Percentiles rank a stretch among this genome's conserved stretches.
phyloP scores from a whole-genome alignment of 2,113 vertebrate species.

The Mustelus asterias region DNA sequence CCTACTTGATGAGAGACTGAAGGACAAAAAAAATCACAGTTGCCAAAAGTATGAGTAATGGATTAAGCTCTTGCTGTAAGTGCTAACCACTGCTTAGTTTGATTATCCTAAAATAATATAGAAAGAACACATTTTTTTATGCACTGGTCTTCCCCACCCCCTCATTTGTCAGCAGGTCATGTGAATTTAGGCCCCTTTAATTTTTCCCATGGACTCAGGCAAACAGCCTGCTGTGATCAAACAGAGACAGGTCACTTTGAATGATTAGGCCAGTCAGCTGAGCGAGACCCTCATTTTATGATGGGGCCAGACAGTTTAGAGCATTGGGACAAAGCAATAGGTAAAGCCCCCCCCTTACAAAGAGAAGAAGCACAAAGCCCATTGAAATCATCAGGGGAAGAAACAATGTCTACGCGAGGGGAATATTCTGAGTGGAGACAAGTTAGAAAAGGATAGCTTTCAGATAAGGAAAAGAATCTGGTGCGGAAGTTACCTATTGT shows the following conservation, averaged over 20 bases:
- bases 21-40: background rate
- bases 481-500: background rate
- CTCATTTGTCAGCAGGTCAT: constrained; percentile 1
- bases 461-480: background rate
- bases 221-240: constrained; percentile 6
- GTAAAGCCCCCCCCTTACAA: background rate
- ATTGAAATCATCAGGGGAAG: background rate
- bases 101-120: constrained; percentile 30
- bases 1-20: constrained; percentile 19
- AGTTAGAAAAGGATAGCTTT: background rate
- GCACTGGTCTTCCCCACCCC: background rate
- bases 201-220: background rate
- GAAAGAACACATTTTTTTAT: background rate
- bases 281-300: background rate
- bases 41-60: constrained; percentile 33
- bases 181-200: constrained; percentile 12
- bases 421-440: background rate
- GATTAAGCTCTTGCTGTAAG: constrained; percentile 5
- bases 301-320: background rate
- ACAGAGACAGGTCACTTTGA: background rate
- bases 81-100: constrained; percentile 8
- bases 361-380: too few species aligned
- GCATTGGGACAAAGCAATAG: background rate
- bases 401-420: background rate
- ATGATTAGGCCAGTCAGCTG: background rate